phyloP scores from a whole-genome alignment of 2,888 invertebrate species.

The Galeopsomyia nigrocyanea region DNA sequence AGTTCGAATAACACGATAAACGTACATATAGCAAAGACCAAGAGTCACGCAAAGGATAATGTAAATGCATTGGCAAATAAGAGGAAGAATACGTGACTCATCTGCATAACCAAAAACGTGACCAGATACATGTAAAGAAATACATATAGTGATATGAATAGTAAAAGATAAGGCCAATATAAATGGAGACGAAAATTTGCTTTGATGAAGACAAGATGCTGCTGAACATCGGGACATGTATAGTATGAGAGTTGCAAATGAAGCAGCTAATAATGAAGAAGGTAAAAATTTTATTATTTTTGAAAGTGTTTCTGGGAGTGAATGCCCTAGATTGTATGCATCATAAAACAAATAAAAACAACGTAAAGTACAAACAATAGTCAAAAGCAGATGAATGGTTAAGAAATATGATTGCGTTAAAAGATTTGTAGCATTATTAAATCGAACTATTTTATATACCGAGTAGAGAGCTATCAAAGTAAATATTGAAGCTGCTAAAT shows the following conservation, averaged over 20 bases:
- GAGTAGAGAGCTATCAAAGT: constrained; percentile 87
- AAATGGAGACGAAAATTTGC: constrained; percentile 81
- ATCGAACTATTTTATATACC: constrained; percentile 87
- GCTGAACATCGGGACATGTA: constrained; percentile 88
- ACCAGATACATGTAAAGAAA: constrained; percentile 80
- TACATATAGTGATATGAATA: constrained; percentile 84
- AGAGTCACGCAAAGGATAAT: constrained; percentile 87
- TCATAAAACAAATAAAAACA: constrained; percentile 92
- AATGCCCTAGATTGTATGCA: constrained; percentile 89
- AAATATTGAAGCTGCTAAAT: constrained; percentile 87
- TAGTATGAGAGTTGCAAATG: constrained; percentile 88
- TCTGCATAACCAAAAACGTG: constrained; percentile 62
- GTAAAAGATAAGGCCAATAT: constrained; percentile 84
- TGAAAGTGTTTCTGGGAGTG: constrained; percentile 82
- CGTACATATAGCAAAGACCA: constrained; percentile 87
- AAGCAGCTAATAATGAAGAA: constrained; percentile 89
- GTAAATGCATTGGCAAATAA: constrained; percentile 88
- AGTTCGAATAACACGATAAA: constrained; percentile 84
- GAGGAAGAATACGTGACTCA: constrained; percentile 75
- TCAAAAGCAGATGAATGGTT: constrained; percentile 85
- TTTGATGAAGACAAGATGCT: constrained; percentile 76
- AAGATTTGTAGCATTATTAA: constrained; percentile 88
- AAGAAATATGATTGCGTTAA: constrained; percentile 91
- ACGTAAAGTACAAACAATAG: constrained; percentile 84
- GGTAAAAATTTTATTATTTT: constrained; percentile 88